These are phyloP conservation scores for Rhamphomyia laevipes DNA, from an alignment of 2,888 invertebrate genomes.

Conservation along the genomic window DNA sequence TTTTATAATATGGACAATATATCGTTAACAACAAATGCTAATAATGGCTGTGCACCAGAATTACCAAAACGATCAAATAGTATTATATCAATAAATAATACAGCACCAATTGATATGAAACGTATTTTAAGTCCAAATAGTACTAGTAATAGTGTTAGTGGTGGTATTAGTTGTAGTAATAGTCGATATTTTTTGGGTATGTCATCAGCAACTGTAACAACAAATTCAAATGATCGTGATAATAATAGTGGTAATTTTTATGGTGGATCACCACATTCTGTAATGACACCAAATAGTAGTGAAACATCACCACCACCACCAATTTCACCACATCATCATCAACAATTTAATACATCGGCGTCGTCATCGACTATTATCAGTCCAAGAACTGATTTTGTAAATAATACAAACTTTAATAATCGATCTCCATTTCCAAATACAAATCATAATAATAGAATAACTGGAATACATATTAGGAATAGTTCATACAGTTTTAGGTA, in stretches of 20 bases:
- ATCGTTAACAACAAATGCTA: conserved; percentile 3
- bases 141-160: not conserved
- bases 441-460: conserved; percentile 11
- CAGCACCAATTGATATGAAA: not conserved
- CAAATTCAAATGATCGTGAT: conserved; percentile 5
- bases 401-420: conserved; percentile 17
- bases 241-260: conserved; percentile 4
- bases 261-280: too few relatives aligned
- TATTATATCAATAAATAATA: conserved; percentile 16
- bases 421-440: conserved; percentile 34
- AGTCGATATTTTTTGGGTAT: conserved; percentile 2
- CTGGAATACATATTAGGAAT: conserved; percentile 9
- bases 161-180: not conserved
- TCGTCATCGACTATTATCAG: too few relatives aligned
- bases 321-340: conserved; percentile 6
- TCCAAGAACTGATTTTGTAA: conserved; percentile 7
- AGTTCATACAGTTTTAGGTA: conserved; percentile 14
- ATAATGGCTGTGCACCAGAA: conserved; percentile 13
- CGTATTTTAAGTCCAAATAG: not conserved
- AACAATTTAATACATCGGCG: conserved; percentile 10
- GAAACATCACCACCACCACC: conserved; percentile 4
- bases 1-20: conserved; percentile 8
- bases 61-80: conserved; percentile 20
- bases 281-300: too few relatives aligned
- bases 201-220: conserved; percentile 7